Evolutionary conservation across 92 coral and sea anemone genomes (phyloP).

Genomic region (Umimayanthus kanabou): DNA sequence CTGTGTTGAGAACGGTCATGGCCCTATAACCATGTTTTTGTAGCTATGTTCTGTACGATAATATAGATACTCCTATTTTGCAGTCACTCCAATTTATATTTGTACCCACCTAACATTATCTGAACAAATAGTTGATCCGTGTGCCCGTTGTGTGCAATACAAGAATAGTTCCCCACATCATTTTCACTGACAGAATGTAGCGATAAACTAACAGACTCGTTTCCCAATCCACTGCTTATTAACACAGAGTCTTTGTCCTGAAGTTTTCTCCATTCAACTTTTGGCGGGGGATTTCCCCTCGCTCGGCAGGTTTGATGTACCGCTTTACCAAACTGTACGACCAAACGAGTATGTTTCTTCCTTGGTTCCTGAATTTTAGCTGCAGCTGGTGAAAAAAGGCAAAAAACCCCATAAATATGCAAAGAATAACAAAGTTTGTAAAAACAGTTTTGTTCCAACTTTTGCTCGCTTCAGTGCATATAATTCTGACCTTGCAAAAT

Average conservation of each 20-base stretch:
- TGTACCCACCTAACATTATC: constrained; percentile 1
- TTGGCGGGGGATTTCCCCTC: constrained; percentile 71
- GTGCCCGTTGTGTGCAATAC: constrained; percentile 30
- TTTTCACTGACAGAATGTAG: constrained; percentile 44
- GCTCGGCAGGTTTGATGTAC: constrained; percentile 63
- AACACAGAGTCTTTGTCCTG: constrained; percentile 11
- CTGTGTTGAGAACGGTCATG: no score
- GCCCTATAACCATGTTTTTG: no score
- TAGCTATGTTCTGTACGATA: no score
- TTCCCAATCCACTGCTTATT: constrained; percentile 42
- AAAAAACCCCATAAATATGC: no score
- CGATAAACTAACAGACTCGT: constrained; percentile 24
- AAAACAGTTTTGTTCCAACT: no score
- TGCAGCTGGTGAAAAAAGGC: not conserved
- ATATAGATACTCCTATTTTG: no score
- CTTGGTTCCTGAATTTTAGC: constrained; percentile 29
- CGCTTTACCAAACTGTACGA: constrained; percentile 31
- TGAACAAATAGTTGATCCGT: constrained; percentile 18
- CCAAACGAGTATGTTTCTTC: not conserved
- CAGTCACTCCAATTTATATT: no score
- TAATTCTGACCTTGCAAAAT: no score
- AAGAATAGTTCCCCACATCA: constrained; percentile 61
- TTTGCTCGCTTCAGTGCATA: no score
- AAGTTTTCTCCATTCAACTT: constrained; percentile 60
- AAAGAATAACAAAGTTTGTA: no score